These are phyloP conservation scores for Ptilonorhynchus violaceus DNA, from an alignment of 2,113 vertebrate species.

Conservation along the genomic window DNA sequence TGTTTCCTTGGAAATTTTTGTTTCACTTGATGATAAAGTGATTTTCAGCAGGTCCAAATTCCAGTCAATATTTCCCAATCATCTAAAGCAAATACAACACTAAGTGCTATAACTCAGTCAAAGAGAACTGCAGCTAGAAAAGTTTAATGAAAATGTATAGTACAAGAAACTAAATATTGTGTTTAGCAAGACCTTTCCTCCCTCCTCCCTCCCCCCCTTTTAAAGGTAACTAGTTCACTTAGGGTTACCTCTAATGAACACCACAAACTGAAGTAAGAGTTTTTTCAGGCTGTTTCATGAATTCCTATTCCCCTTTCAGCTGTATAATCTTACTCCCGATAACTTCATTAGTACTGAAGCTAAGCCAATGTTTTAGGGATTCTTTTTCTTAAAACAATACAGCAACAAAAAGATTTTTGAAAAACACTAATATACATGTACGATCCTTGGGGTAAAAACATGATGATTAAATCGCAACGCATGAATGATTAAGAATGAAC, in stretches of 20 bases:
- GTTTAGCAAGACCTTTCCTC: not conserved
- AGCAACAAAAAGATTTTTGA: not conserved
- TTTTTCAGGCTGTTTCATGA: not conserved
- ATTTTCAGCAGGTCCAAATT: slow-evolving; percentile 7
- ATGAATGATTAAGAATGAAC: not conserved
- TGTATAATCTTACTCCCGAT: not conserved
- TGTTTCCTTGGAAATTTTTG: not conserved
- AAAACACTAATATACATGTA: not conserved
- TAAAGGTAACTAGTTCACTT: not conserved
- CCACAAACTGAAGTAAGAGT: not conserved
- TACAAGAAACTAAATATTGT: not conserved
- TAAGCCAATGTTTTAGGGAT: not conserved
- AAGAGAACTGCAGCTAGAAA: not conserved
- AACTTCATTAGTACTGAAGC: not conserved
- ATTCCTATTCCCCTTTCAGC: not conserved
- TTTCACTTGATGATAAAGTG: not conserved
- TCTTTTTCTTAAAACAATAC: not conserved
- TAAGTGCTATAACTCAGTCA: not conserved
- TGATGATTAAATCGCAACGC: not conserved
- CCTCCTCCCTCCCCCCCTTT: not conserved
- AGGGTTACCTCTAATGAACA: not conserved
- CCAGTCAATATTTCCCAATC: not conserved
- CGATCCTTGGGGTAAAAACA: not conserved
- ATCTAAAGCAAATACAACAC: slow-evolving; percentile 10
- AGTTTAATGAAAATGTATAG: not conserved